Evolutionary conservation across 2,113 vertebrate species (phyloP).

Genomic region (Bubalus kerabau): DNA sequence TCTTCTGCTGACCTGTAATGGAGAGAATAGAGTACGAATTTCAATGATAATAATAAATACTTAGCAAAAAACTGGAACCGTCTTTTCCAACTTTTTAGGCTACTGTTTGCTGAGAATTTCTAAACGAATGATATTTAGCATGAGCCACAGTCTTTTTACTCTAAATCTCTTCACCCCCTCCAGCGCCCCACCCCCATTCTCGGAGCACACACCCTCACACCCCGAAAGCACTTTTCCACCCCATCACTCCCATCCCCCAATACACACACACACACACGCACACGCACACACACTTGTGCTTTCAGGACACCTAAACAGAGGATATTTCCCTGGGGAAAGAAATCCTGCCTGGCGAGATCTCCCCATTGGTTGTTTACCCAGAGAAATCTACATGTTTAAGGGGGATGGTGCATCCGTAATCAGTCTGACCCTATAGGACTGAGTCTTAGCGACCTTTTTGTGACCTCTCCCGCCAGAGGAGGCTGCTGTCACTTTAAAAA

Average conservation of each 20-base stretch:
- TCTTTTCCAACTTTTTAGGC: background rate
- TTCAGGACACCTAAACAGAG: slow-evolving; percentile 51
- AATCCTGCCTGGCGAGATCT: slow-evolving; percentile 67
- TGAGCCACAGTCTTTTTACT: background rate
- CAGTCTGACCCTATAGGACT: slow-evolving; percentile 80
- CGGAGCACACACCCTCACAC: background rate
- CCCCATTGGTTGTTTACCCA: slow-evolving; percentile 75
- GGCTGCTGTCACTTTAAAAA: slow-evolving; percentile 92
- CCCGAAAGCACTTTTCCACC: background rate
- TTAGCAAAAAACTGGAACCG: slow-evolving; percentile 19
- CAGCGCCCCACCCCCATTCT: background rate
- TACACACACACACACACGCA: background rate
- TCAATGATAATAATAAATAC: background rate
- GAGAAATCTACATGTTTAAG: slow-evolving; percentile 74
- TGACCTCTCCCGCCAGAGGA: slow-evolving; percentile 89
- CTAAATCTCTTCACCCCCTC: background rate
- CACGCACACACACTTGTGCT: slow-evolving; percentile 19
- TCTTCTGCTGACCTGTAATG: background rate
- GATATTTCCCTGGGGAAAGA: slow-evolving; percentile 73
- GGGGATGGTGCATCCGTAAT: slow-evolving; percentile 78
- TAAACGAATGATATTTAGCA: background rate
- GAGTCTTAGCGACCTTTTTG: slow-evolving; percentile 85
- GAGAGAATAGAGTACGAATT: background rate
- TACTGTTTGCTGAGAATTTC: slow-evolving; percentile 6
- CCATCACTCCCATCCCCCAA: background rate